These are phyloP conservation scores for Clarias gariepinus DNA, from an alignment of 2,113 vertebrate species.

Conservation along the genomic window DNA sequence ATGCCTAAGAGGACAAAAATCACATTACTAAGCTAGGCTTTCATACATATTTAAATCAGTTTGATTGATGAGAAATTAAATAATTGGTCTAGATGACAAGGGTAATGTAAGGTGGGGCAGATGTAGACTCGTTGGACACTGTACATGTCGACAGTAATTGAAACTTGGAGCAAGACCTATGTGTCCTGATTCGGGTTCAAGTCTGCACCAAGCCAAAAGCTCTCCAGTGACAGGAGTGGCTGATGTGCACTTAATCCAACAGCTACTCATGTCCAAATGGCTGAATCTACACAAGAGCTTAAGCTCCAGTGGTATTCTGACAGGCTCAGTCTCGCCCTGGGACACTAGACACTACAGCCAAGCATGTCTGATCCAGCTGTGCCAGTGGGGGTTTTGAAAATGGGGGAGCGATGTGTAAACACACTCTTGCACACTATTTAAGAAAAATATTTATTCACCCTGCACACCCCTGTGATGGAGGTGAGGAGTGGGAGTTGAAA, in stretches of 20 bases:
- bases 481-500: conserved; percentile 11
- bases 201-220: conserved; percentile 28
- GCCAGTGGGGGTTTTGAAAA: conserved; percentile 21
- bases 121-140: background rate
- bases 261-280: conserved; percentile 30
- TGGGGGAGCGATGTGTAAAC: conserved; percentile 19
- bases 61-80: conserved; percentile 17
- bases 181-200: conserved; percentile 38
- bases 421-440: conserved; percentile 39
- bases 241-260: conserved; percentile 8
- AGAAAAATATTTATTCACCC: conserved; percentile 55
- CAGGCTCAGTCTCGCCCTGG: conserved; percentile 25
- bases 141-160: conserved; percentile 27
- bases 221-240: conserved; percentile 40
- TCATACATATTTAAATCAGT: conserved; percentile 11
- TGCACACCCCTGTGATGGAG: conserved; percentile 24
- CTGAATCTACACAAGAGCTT: conserved; percentile 17
- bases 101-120: conserved; percentile 29
- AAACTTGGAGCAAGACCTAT: conserved; percentile 16
- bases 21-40: conserved; percentile 16
- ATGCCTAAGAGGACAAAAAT: conserved; percentile 14
- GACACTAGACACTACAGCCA: conserved; percentile 25
- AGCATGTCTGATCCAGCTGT: conserved; percentile 47
- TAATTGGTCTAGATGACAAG: conserved; percentile 5
- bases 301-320: conserved; percentile 29